Conservation (phyloP, 2,797 vertebrate genomes). For the Sebastes alutus region DNA sequence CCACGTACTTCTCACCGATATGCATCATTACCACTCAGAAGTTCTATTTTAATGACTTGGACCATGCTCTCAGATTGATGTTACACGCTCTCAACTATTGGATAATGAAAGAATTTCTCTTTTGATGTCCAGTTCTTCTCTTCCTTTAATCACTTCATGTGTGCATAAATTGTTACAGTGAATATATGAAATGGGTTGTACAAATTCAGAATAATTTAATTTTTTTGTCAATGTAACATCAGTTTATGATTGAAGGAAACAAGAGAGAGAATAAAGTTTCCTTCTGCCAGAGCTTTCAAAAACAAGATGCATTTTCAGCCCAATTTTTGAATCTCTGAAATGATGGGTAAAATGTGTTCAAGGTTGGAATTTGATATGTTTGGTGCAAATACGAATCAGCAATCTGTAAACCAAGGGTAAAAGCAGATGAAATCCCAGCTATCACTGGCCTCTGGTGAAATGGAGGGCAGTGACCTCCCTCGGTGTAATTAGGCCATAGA, state of each 20-base stretch:
- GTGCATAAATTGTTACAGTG: neutral
- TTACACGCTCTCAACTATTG: neutral
- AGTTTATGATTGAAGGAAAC: neutral
- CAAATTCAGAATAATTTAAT: neutral
- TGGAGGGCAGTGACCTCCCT: conserved; percentile 71
- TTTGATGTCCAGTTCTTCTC: conserved; percentile 7
- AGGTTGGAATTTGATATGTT: conserved; percentile 21
- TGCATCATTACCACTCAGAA: conserved; percentile 48
- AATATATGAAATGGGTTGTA: neutral
- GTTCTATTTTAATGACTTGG: conserved; percentile 53
- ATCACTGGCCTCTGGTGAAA: conserved; percentile 69
- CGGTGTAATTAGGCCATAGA: conserved; percentile 69
- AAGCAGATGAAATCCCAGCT: conserved; percentile 57
- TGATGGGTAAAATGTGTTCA: conserved; percentile 18
- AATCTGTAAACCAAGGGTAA: conserved; percentile 58
- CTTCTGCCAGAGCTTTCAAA: conserved; percentile 1
- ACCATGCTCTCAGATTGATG: conserved; percentile 14
- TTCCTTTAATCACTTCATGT: conserved; percentile 9
- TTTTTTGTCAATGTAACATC: neutral
- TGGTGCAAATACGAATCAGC: conserved; percentile 42
- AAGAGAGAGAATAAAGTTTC: neutral
- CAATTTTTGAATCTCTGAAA: conserved; percentile 11
- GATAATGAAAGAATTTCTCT: conserved; percentile 9
- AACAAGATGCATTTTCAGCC: neutral
- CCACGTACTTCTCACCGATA: conserved; percentile 14